Conservation (phyloP, 2,113 vertebrate genomes). For the Perca schrenkii region DNA sequence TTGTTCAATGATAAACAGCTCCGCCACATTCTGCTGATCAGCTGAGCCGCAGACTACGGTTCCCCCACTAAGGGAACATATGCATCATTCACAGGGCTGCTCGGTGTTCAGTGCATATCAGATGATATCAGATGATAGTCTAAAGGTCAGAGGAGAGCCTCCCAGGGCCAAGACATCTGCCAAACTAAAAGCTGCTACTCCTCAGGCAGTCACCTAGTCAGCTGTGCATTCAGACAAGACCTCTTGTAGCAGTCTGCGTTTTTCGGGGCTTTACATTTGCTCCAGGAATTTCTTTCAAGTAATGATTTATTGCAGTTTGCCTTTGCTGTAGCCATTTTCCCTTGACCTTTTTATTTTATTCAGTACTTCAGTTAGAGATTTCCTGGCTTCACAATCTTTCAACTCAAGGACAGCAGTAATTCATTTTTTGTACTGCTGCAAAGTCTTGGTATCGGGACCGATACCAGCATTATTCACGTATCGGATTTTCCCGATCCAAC, state of each 20-base stretch:
- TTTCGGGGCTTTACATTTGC: background rate
- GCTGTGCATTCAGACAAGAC: background rate
- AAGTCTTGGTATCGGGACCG: too few relatives aligned
- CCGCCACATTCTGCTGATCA: constrained; percentile 39
- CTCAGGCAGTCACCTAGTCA: constrained; percentile 11
- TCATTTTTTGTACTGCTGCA: background rate
- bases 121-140: constrained; percentile 53
- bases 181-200: background rate
- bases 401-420: too few relatives aligned
- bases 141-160: constrained; percentile 38
- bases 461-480: too few relatives aligned
- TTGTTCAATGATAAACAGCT: constrained; percentile 36
- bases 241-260: background rate
- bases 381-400: background rate
- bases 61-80: constrained; percentile 2
- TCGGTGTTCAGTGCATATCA: constrained; percentile 24
- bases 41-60: constrained; percentile 26
- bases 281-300: background rate
- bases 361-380: background rate
- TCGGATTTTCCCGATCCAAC: too few relatives aligned
- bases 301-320: background rate
- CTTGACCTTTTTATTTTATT: background rate
- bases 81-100: constrained; percentile 21
- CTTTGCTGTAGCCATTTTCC: too few relatives aligned
- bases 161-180: background rate